Conservation (phyloP, 2,888 invertebrate genomes). For the Spodoptera littoralis region DNA sequence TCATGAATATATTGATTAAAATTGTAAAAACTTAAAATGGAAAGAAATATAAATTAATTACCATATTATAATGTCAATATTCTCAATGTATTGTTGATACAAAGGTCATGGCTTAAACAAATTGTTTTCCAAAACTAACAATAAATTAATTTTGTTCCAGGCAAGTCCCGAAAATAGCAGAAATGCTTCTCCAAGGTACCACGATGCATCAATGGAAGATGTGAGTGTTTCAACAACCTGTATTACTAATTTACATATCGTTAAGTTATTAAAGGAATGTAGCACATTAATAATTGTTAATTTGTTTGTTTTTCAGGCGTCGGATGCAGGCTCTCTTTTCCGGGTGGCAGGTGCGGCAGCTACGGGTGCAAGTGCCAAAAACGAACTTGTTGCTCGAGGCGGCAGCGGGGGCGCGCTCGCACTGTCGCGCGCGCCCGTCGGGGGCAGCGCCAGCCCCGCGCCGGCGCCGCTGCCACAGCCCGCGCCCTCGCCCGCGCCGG, state of each 20-base stretch:
- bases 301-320: conserved; percentile 71
- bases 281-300: not conserved
- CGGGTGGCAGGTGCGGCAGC: conserved; percentile 86
- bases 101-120: no score
- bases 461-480: conserved; percentile 91
- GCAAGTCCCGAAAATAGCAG: conserved; percentile 87
- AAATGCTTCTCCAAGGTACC: conserved; percentile 85
- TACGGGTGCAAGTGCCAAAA: conserved; percentile 91
- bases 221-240: conserved; percentile 67
- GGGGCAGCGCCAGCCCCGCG: conserved; percentile 90
- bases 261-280: no score
- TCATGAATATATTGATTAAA: no score
- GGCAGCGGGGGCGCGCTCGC: conserved; percentile 90
- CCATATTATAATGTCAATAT: conserved; percentile 1
- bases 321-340: conserved; percentile 84
- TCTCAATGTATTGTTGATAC: not conserved
- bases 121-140: no score
- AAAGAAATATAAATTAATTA: no score
- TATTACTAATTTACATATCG: no score
- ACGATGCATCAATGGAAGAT: conserved; percentile 86
- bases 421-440: conserved; percentile 89
- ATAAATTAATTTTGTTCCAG: conserved; percentile 73
- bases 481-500: conserved; percentile 92
- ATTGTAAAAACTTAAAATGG: no score
- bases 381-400: conserved; percentile 90